Percentiles rank a stretch among this genome's conserved stretches.
These are phyloP conservation scores for Lacanobia oleracea DNA, from an alignment of 2,888 invertebrate species.

Conservation along the genomic window DNA sequence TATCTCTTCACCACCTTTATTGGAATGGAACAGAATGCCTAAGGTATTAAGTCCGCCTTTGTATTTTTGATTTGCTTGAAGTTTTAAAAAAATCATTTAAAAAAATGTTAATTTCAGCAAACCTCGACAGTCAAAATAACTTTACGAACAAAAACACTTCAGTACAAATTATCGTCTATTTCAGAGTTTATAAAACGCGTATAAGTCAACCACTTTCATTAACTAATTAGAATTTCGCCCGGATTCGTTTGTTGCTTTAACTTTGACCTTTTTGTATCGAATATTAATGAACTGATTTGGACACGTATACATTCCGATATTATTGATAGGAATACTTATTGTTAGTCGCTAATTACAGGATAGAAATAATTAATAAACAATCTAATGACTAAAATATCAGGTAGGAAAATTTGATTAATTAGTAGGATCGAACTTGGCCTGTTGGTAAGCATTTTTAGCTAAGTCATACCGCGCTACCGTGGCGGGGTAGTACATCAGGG, in stretches of 20 bases:
- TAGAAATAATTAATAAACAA: neutral
- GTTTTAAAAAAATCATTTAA: too few species aligned
- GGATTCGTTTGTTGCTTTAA: slow-evolving; percentile 3
- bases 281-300: slow-evolving; percentile 4
- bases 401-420: neutral
- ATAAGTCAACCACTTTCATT: slow-evolving; percentile 11
- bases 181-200: neutral
- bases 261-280: slow-evolving; percentile 20
- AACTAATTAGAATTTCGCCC: slow-evolving; percentile 20
- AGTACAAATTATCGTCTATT: neutral
- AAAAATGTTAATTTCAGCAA: too few species aligned
- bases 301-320: neutral
- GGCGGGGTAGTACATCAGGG: too few species aligned
- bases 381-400: neutral
- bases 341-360: neutral
- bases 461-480: too few species aligned
- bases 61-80: too few species aligned
- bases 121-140: neutral
- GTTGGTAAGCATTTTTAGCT: neutral
- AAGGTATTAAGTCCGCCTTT: too few species aligned
- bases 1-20: too few species aligned
- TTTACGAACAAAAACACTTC: neutral
- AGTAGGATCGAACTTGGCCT: neutral
- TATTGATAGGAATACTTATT: neutral
- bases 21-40: too few species aligned